A percentile compares a stretch with the other conserved stretches of the same genome.
Evolutionary conservation across 1,140 invertebrate species (phyloP).

Genomic region (Melitaea cinxia): DNA sequence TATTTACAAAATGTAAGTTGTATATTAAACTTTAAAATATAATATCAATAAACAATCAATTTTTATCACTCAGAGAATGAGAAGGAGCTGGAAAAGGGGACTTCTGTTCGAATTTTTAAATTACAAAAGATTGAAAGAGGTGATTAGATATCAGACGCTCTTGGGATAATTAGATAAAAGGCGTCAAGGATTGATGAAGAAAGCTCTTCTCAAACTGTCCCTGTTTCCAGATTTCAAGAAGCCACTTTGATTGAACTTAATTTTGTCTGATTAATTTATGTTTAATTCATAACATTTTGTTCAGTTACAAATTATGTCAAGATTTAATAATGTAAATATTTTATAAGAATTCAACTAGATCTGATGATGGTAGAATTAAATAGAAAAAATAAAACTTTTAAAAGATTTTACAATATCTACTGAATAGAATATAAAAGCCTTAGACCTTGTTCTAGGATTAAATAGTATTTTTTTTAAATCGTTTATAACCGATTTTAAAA

Average conservation of each 20-base stretch:
- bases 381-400: neutral
- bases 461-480: no score
- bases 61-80: no score
- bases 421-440: no score
- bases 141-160: neutral
- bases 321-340: neutral
- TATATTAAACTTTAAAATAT: no score
- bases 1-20: no score
- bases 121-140: constrained; percentile 5
- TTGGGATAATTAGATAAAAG: constrained; percentile 3
- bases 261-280: constrained; percentile 1
- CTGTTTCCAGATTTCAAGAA: neutral
- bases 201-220: neutral
- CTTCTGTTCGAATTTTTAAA: constrained; percentile 2
- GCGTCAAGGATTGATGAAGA: constrained; percentile 4
- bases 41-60: no score
- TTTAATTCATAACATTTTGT: neutral
- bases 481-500: no score
- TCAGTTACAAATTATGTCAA: neutral
- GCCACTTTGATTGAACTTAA: constrained; percentile 4
- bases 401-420: no score
- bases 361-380: neutral
- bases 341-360: neutral
- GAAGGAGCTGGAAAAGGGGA: no score
- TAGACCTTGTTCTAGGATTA: no score